Conservation (phyloP, 2,113 vertebrate species). For the Cathartes aura region DNA sequence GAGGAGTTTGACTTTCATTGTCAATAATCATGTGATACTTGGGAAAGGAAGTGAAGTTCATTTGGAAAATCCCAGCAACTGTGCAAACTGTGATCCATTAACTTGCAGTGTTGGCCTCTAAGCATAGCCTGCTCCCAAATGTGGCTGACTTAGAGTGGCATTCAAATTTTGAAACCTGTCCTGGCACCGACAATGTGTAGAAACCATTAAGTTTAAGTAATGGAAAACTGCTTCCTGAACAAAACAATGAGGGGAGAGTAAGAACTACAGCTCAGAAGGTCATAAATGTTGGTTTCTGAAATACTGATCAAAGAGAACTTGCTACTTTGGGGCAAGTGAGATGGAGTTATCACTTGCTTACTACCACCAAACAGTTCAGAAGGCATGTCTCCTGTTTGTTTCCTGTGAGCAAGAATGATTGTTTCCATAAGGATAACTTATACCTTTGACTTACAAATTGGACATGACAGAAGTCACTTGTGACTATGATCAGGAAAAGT, state of each 20-base stretch:
- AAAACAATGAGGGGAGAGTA: background rate
- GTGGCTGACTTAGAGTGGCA: background rate
- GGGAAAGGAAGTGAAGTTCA: background rate
- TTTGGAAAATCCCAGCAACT: background rate
- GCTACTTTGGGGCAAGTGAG: background rate
- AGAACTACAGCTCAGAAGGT: background rate
- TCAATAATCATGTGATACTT: background rate
- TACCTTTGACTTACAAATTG: background rate
- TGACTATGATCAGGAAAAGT: background rate
- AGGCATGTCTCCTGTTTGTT: background rate
- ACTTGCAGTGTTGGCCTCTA: background rate
- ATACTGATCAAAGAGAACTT: background rate
- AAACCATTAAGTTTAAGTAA: background rate
- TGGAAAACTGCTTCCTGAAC: background rate
- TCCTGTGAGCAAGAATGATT: background rate
- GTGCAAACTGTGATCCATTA: background rate
- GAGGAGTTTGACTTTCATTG: background rate
- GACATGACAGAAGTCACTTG: background rate
- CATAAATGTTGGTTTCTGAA: background rate
- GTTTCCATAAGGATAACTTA: background rate
- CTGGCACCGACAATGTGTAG: background rate
- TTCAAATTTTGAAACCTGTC: background rate
- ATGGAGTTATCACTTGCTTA: background rate
- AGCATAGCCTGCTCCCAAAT: background rate
- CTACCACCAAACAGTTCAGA: background rate